Evolutionary conservation across 2,888 invertebrate species (phyloP), one percentile per base, ranked within the genome.

Genomic region (Fragum fragum): DNA sequence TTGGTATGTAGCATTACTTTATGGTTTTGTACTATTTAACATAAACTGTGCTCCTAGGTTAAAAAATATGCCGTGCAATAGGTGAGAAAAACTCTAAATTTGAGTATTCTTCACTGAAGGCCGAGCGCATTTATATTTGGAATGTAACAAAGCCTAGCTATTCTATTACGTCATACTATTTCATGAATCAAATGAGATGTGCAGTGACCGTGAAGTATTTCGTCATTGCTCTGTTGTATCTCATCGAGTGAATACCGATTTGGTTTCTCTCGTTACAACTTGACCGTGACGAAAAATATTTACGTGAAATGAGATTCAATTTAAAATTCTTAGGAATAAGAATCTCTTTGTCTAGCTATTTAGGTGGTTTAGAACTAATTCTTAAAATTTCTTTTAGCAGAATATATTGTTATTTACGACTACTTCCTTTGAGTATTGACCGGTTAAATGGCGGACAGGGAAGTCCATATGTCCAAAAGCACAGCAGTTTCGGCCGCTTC

Each of bases 131-230:
- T n/a, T n/a, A n/a, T n/a, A n/a, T n/a, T n/a, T n/a, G n/a, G n/a
- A n/a, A n/a, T n/a, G n/a, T n/a, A n/a, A n/a, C n/a, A n/a, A n/a
- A n/a, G n/a, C n/a, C n/a, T n/a, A n/a, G n/a, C n/a, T n/a, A 63
- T n/a, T n/a, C 68, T 75, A 23, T 53, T 23, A 18, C n/a, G 72
- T 72, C 72, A 72, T 72, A 72, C 72, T 72, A 72, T 55, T 72
- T 55, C 21, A 57, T 36, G 72, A 72, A 72, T 59, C 72, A 72
- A 72, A 72, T 72, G 72, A 72, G 72, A 72, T 72, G 59, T 72
- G 72, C 72, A 72, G 39, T 72, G 72, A 72, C 72, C 57, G 72
- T 72, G 29, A 53, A 28, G 18, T 32, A 59, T 53, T 72, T 59
- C 18, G 59, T 72, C 72, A 72, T 57, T 72, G 72, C 72, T 57